Evolutionary conservation across 2,113 vertebrate genomes (phyloP).

Genomic region (Pelodiscus sinensis): DNA sequence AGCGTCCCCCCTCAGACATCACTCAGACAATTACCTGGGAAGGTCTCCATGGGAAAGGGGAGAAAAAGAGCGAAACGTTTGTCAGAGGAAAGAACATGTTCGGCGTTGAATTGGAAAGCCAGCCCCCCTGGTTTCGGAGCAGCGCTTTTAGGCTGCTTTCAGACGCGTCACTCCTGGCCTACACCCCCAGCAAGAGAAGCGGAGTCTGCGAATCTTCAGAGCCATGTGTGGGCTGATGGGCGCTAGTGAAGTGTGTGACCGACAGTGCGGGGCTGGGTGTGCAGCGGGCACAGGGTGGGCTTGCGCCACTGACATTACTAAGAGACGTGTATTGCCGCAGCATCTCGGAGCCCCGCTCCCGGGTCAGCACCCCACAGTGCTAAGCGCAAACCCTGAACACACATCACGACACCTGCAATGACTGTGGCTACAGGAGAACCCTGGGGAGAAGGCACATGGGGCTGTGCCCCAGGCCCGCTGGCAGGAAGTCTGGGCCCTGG

Average conservation of each 20-base stretch:
- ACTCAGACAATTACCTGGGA: not conserved
- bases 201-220: not conserved
- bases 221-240: too few relatives aligned
- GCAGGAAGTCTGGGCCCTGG: too few relatives aligned
- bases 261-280: not conserved
- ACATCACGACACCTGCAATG: not conserved
- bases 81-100: not conserved
- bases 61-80: not conserved
- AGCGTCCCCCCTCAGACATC: not conserved
- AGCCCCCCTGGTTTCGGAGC: not conserved
- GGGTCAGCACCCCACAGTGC: not conserved
- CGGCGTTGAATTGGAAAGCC: not conserved
- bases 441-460: not conserved
- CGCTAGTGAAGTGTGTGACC: not conserved
- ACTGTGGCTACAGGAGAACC: not conserved
- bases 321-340: not conserved
- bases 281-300: not conserved
- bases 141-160: not conserved
- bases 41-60: too few relatives aligned
- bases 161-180: not conserved
- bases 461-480: too few relatives aligned
- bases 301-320: not conserved
- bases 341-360: not conserved
- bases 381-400: not conserved
- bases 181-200: not conserved